Percentiles rank a stretch among this genome's conserved stretches.
Conservation (phyloP, 2,113 vertebrate species). For the Apteryx mantelli region DNA sequence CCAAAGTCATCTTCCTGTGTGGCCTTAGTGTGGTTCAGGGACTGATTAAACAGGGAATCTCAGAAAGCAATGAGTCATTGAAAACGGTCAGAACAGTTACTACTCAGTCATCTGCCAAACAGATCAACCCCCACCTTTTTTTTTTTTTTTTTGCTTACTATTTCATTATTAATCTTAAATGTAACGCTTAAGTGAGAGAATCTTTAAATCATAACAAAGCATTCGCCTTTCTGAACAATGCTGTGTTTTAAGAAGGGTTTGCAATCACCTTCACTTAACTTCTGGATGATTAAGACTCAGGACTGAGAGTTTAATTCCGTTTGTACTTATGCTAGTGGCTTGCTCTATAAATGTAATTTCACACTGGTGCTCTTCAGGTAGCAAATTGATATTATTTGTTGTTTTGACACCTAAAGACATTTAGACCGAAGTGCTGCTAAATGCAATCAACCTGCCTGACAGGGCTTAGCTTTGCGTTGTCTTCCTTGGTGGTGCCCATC, state of each 20-base stretch:
- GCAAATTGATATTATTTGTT: not conserved
- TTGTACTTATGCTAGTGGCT: not conserved
- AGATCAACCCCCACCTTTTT: not conserved
- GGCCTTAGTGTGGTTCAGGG: not conserved
- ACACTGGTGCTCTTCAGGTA: not conserved
- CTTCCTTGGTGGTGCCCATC: not conserved
- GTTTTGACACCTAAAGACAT: not conserved
- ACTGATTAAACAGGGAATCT: not conserved
- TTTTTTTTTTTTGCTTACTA: rapidly evolving
- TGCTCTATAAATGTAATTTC: not conserved
- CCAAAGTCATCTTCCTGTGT: not conserved
- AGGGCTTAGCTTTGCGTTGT: not conserved
- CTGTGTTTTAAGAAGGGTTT: not conserved
- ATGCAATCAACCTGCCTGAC: not conserved
- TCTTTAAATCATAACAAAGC: not conserved
- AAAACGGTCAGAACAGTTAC: not conserved
- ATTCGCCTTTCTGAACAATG: not conserved
- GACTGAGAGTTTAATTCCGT: not conserved
- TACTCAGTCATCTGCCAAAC: not conserved
- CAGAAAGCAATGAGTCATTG: not conserved
- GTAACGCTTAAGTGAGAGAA: not conserved
- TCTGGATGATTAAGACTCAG: not conserved
- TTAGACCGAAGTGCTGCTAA: not conserved
- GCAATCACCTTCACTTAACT: not conserved
- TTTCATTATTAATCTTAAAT: not conserved